Evolutionary conservation across 1,140 invertebrate genomes (phyloP), one percentile per base, ranked within the genome.

Genomic region (Aphis gossypii): DNA sequence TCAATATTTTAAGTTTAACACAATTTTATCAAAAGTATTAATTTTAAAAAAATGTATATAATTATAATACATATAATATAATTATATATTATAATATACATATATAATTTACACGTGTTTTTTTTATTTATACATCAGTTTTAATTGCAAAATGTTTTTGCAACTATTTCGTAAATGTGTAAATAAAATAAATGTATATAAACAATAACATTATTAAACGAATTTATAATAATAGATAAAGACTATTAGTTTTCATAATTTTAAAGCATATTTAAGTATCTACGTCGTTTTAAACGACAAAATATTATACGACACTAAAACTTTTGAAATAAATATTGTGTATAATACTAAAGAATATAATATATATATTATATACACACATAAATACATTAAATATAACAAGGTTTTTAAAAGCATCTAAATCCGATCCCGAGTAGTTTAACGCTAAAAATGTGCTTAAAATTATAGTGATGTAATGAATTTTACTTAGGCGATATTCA

Each of bases 341-440:
- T 76, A n/a, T n/a, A 60, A 76, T 18, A n/a, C n/a, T 68, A 68
- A 76, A n/a, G 30, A 68, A 68, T 76, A 76, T 30, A 60, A 76
- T 30, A 60, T 41, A 41, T 41, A 41, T 76, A 76, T 2, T 2
- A 51, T 51, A 51, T 51, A 51, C 48, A 18, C 30, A n/a, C n/a
- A 76, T 76, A 76, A 76, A 76, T 76, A n/a, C 60, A 76, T 76
- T 76, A n/a, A 35, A 76, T n/a, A 35, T n/a, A 76, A 76, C 60
- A n/a, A 76, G 60, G 60, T 76, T 76, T 76, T 76, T 76, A n/a
- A 76, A 76, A 76, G 60, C 60, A 76, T 76, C 60, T n/a, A 76
- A n/a, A 76, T 76, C 60, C 30, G 30, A 76, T 76, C 30, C 30
- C 60, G 30, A 76, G n/a, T 76, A 76, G 30, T 76, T 76, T 35